These are phyloP conservation scores for Chinchilla lanigera DNA, from an alignment of 2,113 vertebrate species.

Conservation along the genomic window DNA sequence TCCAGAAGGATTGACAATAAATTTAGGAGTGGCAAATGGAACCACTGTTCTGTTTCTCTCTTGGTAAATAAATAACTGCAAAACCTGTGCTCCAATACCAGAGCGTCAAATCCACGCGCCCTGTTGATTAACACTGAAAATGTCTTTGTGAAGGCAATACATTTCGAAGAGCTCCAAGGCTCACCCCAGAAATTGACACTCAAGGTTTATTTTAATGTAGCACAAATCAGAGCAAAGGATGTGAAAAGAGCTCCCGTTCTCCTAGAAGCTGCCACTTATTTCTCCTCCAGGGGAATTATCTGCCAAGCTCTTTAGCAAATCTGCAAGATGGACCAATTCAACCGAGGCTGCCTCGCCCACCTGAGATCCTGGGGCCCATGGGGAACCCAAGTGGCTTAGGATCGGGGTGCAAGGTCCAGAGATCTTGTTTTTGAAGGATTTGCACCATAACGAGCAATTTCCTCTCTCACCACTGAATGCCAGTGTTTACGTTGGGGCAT, in stretches of 20 bases:
- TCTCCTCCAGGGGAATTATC: conserved; percentile 73
- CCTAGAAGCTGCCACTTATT: conserved; percentile 77
- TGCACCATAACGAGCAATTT: not conserved
- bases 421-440: not conserved
- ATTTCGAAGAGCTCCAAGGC: conserved; percentile 68
- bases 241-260: conserved; percentile 79
- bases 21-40: conserved; percentile 86
- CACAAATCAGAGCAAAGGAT: conserved; percentile 78
- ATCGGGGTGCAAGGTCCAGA: not conserved
- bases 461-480: not conserved
- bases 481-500: not conserved
- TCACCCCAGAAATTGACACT: conserved; percentile 79
- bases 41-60: conserved; percentile 83
- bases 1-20: conserved; percentile 83
- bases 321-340: conserved; percentile 64
- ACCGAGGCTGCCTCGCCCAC: not conserved
- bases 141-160: conserved; percentile 75
- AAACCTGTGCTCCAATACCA: conserved; percentile 61
- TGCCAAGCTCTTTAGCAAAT: conserved; percentile 74
- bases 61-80: conserved; percentile 84
- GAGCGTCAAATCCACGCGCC: conserved; percentile 32
- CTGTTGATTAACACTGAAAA: conserved; percentile 74
- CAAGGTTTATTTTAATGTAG: conserved; percentile 80
- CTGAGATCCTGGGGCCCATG: not conserved
- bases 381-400: not conserved